Base-by-base conservation (phyloP, 2,113 vertebrate genomes). In the Eonycteris spelaea region DNA sequence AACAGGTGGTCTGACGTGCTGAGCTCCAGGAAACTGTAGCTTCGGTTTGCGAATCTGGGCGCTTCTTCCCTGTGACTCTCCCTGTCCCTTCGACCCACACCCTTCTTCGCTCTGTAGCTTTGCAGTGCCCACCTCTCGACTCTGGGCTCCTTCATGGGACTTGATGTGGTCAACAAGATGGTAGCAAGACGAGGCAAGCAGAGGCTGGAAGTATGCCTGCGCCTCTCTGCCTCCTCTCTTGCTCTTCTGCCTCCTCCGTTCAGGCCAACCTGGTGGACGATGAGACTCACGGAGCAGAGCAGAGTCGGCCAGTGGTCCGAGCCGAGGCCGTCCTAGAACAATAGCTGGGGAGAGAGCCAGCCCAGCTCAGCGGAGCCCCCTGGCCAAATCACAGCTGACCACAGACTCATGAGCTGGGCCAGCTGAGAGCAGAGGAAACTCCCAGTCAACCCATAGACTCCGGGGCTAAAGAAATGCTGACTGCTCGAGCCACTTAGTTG, bases 401-500 rank as follows among this genome's bases (percentile, higher is more conserved):
- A 16, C 11, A n/a, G 74, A 33, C 35, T 74, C 61, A 0, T 15
- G 48, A 38, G 71, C 33, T 33, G 30, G 33, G 45, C 45, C 53
- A 65, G 65, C 7, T 4, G 12, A 48, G 28, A 77, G 57, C 38
- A 65, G 63, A 91, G 75, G 13, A 78, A 65, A 2, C 4, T 1
- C 4, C 4, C 2, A 6, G 0, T 43, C 28, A 45, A 24, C 57
- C 55, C 33, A 38, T 14, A 94, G 61, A 79, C 21, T 40, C 18
- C 0, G 19, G 18, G 75, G 45, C 71, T 55, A 21, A 40, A 19
- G 35, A 18, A 45, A 9, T 9, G n/a, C 68, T 61, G 18, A 13
- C 18, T 24, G 22, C 2, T 57, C 6, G 74, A 38, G 3, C 4
- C 19, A 0, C 55, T 18, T 13, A 1, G 0, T 10, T 73, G 26